These are phyloP conservation scores for Melanostoma scalare DNA, from an alignment of 2,888 invertebrate species.

Conservation along the genomic window DNA sequence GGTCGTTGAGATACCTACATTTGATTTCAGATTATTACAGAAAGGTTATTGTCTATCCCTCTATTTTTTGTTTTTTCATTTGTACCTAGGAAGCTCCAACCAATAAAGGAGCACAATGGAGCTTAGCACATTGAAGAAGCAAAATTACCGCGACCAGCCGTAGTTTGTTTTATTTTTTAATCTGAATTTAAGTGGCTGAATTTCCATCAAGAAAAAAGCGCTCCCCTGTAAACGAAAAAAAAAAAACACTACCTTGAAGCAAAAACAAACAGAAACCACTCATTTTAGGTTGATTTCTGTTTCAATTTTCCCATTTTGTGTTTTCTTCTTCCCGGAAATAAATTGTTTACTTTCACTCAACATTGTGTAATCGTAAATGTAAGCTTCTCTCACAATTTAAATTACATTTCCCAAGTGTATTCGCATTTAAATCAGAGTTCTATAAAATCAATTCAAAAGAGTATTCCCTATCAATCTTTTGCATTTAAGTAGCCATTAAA, in stretches of 20 bases:
- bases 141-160: too few relatives aligned
- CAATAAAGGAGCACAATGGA: neutral
- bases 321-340: neutral
- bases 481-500: conserved; percentile 33
- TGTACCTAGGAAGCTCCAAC: neutral
- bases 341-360: conserved; percentile 11
- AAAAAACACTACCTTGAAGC: neutral
- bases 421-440: conserved; percentile 13
- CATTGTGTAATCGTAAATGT: conserved; percentile 29
- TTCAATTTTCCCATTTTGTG: too few relatives aligned
- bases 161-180: too few relatives aligned
- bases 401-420: neutral
- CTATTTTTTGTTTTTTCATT: neutral
- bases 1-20: neutral
- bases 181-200: too few relatives aligned
- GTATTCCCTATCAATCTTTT: conserved; percentile 17
- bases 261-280: neutral
- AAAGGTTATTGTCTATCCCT: neutral
- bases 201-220: too few relatives aligned
- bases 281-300: neutral
- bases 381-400: conserved; percentile 17
- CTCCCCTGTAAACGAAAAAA: too few relatives aligned
- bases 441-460: conserved; percentile 18
- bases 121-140: too few relatives aligned
- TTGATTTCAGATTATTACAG: conserved; percentile 25